Evolutionary conservation across 2,113 vertebrate species (phyloP), one percentile per base, ranked within the genome.

Genomic region (Todiramphus saurophagus): DNA sequence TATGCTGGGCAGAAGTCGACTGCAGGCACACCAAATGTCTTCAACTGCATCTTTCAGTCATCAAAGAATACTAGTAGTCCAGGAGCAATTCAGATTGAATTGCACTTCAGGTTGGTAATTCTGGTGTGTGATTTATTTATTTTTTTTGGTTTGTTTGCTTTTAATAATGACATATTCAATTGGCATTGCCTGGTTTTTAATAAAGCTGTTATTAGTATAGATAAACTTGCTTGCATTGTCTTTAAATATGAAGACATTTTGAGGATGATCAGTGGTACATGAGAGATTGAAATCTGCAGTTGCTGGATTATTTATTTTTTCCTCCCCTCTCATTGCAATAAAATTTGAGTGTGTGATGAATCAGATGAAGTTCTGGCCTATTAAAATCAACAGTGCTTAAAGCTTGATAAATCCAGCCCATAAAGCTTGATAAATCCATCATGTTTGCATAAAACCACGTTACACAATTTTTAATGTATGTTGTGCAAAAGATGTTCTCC

Each of bases 21-120:
- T 14, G 21, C 95, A 2, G 85, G 90, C 43, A 28, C 50, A 15
- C 97, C 95, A 6, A 99, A 99, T 30, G 98, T 99, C 7, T 99
- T 99, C 86, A 98, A 80, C 77, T 99, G 99, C 89, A 99, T 99
- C 96, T 98, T 99, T 39, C 99, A 99, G 97, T 98, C 99, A 5
- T 99, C 99, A 25, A 99, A 98, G 95, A 99, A 98, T 5, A 99
- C 98, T 13, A 97, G 93, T 6, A 98, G 99, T 95, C 98, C 98
- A 13, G 99, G 99, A 4, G 98, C 98, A 2, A 98, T 99, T 75
- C 99, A 99, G 97, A 98, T 99, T 23, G 99, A 99, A 56, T 96
- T 99, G 33, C 99, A 99, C 89, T 99, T 99, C 95, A 99, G 99
- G 99, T 99, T 96, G 41, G 89, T 46, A 53, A 39, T 74, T 43